These are phyloP conservation scores for Drosophila differens DNA, from an alignment of 2,888 invertebrate genomes.

Conservation along the genomic window DNA sequence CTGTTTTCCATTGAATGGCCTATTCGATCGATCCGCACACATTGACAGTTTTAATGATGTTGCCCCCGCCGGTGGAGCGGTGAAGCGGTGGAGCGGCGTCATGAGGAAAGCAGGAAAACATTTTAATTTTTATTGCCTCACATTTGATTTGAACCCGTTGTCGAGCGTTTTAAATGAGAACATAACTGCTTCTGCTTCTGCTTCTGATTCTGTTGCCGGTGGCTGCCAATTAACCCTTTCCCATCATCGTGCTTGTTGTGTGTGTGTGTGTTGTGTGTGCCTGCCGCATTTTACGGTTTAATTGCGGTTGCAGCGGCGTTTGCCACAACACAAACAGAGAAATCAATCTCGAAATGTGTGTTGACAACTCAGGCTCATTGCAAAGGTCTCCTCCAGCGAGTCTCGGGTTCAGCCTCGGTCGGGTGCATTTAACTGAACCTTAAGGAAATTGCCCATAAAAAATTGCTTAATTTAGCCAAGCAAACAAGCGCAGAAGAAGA, in stretches of 20 bases:
- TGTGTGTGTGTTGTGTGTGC: constrained; percentile 4
- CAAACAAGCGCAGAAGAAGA: constrained; percentile 17
- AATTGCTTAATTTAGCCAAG: constrained; percentile 77
- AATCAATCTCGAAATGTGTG: constrained; percentile 76
- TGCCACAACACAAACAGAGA: constrained; percentile 58
- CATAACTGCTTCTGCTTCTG: constrained; percentile 72
- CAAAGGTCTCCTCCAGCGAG: constrained; percentile 19
- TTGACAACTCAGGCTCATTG: constrained; percentile 65
- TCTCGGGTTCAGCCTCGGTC: constrained; percentile 32
- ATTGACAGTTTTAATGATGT: constrained; percentile 59
- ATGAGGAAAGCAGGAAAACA: constrained; percentile 59
- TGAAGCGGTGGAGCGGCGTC: constrained; percentile 8
- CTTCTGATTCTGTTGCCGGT: constrained; percentile 64
- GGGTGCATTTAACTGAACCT: constrained; percentile 62
- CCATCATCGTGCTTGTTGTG: constrained; percentile 33
- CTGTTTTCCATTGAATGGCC: constrained; percentile 41
- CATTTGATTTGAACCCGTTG: constrained; percentile 68
- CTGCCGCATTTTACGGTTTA: constrained; percentile 74
- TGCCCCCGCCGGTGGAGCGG: constrained; percentile 13
- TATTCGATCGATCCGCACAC: constrained; percentile 33
- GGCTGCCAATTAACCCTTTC: constrained; percentile 60
- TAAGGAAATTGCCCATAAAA: constrained; percentile 83
- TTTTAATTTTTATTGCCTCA: constrained; percentile 79
- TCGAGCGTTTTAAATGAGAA: constrained; percentile 82
- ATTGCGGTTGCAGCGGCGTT: constrained; percentile 47